Base-by-base conservation (phyloP, 2,888 invertebrate species). In the Ecliptopera silaceata region DNA sequence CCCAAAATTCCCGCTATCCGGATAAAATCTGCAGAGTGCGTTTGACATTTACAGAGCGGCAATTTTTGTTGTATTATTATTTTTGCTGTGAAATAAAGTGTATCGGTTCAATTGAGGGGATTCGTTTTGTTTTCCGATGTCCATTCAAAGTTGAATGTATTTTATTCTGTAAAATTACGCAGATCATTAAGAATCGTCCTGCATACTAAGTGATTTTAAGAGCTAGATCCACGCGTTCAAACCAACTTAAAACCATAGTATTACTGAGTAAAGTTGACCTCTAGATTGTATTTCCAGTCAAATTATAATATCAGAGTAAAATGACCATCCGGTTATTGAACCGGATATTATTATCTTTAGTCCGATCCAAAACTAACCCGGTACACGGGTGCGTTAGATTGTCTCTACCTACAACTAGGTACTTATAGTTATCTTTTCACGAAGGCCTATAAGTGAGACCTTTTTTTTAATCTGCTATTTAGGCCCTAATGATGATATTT, bases 11-110 rank as follows among this genome's bases (percentile, higher is more conserved):
- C 43, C 13, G 47, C 34, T 56, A 62, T 57, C 59, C 48, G 59
- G 56, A 43, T 60, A 56, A 59, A 61, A 66, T 62, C 62, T 60
- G 49, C 45, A 61, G 57, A 58, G 61, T 66, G 66, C 60, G 56
- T 66, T 64, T 66, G 66, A 59, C 66, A 50, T 64, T 65, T 58
- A 58, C 60, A 56, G 42, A 57, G 43, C 17, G 32, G 39, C 32
- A 11, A 36, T 55, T 61, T 44, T 57, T 42, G 22, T 26, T 32
- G 48, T n/a, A 15, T 49, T 53, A 34, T 26, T 41, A 32, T 47
- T 44, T 43, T 56, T 43, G 13, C 42, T 42, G 29, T 13, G 22
- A 12, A 22, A 42, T 26, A 26, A 26, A 22, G 18, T 49, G 39
- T 32, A 15, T 18, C 6, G 26, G 26, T 26, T n/a, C n/a, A 17